Evolutionary conservation across 2,113 vertebrate genomes (phyloP).

Genomic region (Melanocharis versteri): DNA sequence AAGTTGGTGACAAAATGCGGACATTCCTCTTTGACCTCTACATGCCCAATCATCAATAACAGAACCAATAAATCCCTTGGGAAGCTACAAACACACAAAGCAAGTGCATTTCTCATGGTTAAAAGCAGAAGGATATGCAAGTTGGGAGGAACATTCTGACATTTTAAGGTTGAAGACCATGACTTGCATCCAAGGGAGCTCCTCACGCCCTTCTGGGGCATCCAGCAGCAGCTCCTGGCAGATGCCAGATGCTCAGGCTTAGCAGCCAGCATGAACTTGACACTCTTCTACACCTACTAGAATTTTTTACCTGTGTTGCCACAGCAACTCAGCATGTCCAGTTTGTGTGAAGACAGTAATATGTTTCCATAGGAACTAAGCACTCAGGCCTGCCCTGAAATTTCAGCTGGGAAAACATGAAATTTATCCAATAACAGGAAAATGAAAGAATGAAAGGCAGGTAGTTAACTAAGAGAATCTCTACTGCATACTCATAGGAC

Average conservation of each 20-base stretch:
- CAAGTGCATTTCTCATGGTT: rapidly evolving
- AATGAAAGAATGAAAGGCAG: background rate
- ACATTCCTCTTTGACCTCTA: background rate
- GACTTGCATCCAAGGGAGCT: background rate
- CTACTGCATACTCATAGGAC: background rate
- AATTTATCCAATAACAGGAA: background rate
- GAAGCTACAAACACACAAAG: background rate
- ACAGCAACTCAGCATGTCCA: conserved; percentile 36
- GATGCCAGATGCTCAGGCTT: background rate
- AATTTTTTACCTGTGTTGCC: conserved; percentile 33
- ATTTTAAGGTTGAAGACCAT: background rate
- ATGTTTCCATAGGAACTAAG: conserved; percentile 48
- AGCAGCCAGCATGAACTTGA: background rate
- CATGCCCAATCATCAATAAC: background rate
- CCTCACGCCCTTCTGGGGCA: background rate
- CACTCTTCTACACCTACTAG: background rate
- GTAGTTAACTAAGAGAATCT: background rate
- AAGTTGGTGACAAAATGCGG: background rate
- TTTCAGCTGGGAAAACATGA: background rate
- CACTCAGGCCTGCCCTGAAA: background rate
- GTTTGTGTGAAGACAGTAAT: background rate
- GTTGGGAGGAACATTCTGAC: background rate
- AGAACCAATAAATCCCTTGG: background rate
- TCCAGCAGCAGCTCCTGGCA: background rate
- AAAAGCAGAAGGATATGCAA: background rate